Evolutionary conservation across 1,140 invertebrate species (phyloP), one percentile per base, ranked within the genome.

Genomic region (Caenorhabditis latens): DNA sequence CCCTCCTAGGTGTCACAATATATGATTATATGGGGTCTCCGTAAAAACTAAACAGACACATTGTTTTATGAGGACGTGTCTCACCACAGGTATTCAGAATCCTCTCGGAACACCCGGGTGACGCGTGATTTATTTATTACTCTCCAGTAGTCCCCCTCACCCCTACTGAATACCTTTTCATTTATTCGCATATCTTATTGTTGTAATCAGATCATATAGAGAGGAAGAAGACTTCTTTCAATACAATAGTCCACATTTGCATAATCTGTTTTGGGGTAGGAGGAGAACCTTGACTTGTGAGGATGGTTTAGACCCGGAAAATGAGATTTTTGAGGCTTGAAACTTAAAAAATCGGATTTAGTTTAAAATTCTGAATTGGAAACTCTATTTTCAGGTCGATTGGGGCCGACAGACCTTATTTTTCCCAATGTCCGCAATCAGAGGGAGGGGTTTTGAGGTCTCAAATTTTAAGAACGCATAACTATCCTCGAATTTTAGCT

Each of bases 111-210:
- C 50, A 53, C 50, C 50, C 50, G 50, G 19, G 55, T 58, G 55
- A 58, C 55, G 55, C 55, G 55, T 58, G 55, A 58, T 58, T 58
- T 58, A 58, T 58, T 58, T 58, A 58, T 58, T 58, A 58, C 9
- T 58, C 19, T 32, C 32, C 32, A 32, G 32, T 0, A 1, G 1
- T 2, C 32, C 32, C 32, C 32, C 32, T 32, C 32, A 32, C 32
- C 32, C 32, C 32, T 32, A 32, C 55, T 58, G 6, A 14, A 19
- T 58, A 7, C 19, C 19, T 58, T 58, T n/a, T 58, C 11, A 14
- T 58, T 58, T n/a, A 19, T 58, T 16, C 11, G 19, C 19, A 14
- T 58, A 58, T 58, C 55, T 14, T n/a, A 58, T 58, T 58, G 55
- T 58, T 19, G n/a, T 14, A 19, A 58, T 19, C 14, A n/a, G 19